Evolutionary conservation across 2,888 invertebrate genomes (phyloP), one percentile per base, ranked within the genome.

Genomic region (Lumbricus terrestris): DNA sequence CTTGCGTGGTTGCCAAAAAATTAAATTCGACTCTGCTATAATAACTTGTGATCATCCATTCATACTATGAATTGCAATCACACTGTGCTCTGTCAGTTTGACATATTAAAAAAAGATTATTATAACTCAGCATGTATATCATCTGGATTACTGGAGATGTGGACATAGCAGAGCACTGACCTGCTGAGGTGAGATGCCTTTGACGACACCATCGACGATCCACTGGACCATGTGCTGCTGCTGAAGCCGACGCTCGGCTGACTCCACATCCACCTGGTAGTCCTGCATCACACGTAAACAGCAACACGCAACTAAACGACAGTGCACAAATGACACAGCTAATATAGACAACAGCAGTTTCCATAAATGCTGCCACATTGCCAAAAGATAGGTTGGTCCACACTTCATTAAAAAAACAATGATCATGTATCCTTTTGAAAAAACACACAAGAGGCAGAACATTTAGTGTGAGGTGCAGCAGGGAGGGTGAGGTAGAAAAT

Each of bases 161-260:
- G 37, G n/a, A n/a, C 13, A 20, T n/a, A n/a, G 37, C n/a, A 47
- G n/a, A n/a, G n/a, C n/a, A 89, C 54, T n/a, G 35, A 95, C 95
- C 95, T 98, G 98, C 94, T 98, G 97, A 0, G 98, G 97, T n/a
- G 98, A 98, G 94, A 99, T 97, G 91, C 98, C 97, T 93, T 97
- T 96, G 42, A 94, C 96, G 16, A 99, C 99, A 94, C 96, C 97
- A 93, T 95, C 95, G 33, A 98, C 97, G 92, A 99, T 97, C 97
- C 98, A 99, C 95, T 97, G 97, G 40, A 98, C 97, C 97, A 99
- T 97, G 95, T 98, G 97, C 95, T 97, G 97, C 95, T 99, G 98
- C 93, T 97, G 96, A 92, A 99, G 96, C 93, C 97, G 97, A 88
- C 97, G 96, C 94, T 98, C 97, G 90, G 98, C 95, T 93, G 96